A percentile compares a stretch with the other conserved stretches of the same genome.
Conservation (phyloP, 1,140 invertebrate genomes). For the Lasioglossum baleicum region DNA sequence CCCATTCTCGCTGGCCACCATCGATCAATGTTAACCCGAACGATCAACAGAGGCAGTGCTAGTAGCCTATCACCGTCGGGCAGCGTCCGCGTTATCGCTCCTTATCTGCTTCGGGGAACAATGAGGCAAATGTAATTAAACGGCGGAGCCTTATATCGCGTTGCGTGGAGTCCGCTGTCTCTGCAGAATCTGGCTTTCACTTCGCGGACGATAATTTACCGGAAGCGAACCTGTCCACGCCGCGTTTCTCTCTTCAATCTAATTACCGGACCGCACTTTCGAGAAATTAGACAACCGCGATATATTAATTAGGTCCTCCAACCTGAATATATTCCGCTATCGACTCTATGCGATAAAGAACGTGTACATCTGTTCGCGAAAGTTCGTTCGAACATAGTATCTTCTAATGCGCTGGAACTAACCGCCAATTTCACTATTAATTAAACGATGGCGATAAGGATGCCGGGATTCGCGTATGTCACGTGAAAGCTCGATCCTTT, state of each 20-base stretch:
- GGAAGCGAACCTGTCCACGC: conserved; percentile 2
- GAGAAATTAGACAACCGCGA: neutral
- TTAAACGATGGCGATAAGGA: too few relatives aligned
- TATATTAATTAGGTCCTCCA: neutral
- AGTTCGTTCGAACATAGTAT: neutral
- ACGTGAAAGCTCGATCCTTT: too few relatives aligned
- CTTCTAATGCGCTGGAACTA: too few relatives aligned
- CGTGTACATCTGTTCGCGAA: neutral
- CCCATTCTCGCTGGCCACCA: neutral
- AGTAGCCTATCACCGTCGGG: neutral
- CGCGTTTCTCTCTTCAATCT: neutral
- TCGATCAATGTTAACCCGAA: neutral
- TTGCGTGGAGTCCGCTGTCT: conserved; percentile 8
- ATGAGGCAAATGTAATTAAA: conserved; percentile 34
- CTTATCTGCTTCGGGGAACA: conserved; percentile 28
- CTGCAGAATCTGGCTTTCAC: conserved; percentile 17
- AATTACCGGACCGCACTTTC: neutral
- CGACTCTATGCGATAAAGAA: neutral
- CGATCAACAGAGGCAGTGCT: neutral
- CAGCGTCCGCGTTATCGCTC: neutral
- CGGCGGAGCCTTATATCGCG: conserved; percentile 1
- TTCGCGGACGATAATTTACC: conserved; percentile 13
- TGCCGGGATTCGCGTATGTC: too few relatives aligned
- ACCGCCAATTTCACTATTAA: too few relatives aligned
- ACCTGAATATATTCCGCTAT: neutral